Conservation (phyloP, 2,113 vertebrate species). For the Melospiza georgiana region DNA sequence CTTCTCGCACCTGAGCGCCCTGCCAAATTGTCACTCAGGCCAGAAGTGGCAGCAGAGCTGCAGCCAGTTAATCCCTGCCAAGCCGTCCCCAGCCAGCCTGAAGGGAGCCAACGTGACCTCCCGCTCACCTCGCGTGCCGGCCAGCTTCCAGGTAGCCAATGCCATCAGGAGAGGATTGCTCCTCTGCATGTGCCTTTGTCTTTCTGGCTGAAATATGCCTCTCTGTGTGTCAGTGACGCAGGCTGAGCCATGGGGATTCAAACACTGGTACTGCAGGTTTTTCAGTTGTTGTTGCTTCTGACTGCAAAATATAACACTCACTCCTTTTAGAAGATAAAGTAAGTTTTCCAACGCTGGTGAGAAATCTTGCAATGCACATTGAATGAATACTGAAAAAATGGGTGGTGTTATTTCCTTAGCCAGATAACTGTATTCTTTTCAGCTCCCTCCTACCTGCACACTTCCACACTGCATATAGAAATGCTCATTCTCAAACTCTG, state of each 20-base stretch:
- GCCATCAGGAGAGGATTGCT: background rate
- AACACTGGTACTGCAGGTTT: background rate
- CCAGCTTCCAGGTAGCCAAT: slow-evolving; percentile 17
- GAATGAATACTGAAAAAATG: background rate
- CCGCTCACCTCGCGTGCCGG: background rate
- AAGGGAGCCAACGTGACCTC: slow-evolving; percentile 28
- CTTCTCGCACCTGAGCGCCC: background rate
- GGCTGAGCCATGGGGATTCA: background rate
- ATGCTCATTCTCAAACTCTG: background rate
- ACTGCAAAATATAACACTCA: background rate
- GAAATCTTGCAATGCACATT: background rate
- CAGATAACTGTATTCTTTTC: background rate
- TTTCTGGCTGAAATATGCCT: slow-evolving; percentile 22
- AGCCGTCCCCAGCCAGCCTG: background rate
- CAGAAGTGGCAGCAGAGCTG: slow-evolving; percentile 22
- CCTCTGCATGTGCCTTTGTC: background rate
- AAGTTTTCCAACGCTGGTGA: background rate
- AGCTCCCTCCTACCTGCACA: background rate
- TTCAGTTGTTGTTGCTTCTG: background rate
- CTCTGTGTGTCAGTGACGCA: background rate
- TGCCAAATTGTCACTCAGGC: slow-evolving; percentile 41
- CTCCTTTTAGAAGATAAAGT: background rate
- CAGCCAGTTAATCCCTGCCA: slow-evolving; percentile 31
- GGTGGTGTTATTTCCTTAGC: background rate
- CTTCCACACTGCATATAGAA: background rate